Evolutionary conservation across 2,888 invertebrate species (phyloP).

Genomic region (Danaus chrysippus): DNA sequence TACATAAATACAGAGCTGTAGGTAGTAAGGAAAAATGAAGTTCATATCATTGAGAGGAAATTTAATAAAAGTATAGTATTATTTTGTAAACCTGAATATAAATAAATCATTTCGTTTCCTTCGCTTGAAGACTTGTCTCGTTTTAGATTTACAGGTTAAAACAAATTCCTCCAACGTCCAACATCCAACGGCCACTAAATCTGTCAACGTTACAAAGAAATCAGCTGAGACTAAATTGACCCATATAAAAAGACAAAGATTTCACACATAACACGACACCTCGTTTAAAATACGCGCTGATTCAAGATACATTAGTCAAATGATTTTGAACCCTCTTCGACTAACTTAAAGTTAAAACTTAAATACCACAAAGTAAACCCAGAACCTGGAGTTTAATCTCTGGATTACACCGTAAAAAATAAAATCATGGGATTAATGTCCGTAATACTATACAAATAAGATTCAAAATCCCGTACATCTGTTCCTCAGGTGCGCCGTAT

Average conservation of each 20-base stretch:
- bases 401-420: slow-evolving; percentile 2
- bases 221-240: slow-evolving; percentile 35
- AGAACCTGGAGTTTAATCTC: slow-evolving; percentile 11
- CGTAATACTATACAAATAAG: not conserved
- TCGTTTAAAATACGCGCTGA: slow-evolving; percentile 40
- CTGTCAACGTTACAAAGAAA: slow-evolving; percentile 42
- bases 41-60: too few species aligned
- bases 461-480: not conserved
- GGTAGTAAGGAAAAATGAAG: too few species aligned
- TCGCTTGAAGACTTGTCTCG: not conserved
- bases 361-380: slow-evolving; percentile 10
- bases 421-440: not conserved
- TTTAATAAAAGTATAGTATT: too few species aligned
- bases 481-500: slow-evolving; percentile 19
- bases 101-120: not conserved
- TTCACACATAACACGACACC: slow-evolving; percentile 35
- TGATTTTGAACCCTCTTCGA: slow-evolving; percentile 15
- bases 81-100: not conserved
- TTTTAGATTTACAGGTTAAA: slow-evolving; percentile 19
- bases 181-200: slow-evolving; percentile 33
- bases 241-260: slow-evolving; percentile 40
- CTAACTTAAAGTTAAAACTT: slow-evolving; percentile 21
- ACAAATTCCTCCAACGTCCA: slow-evolving; percentile 25
- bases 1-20: too few species aligned
- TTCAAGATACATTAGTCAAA: slow-evolving; percentile 27